Evolutionary conservation across 1,140 invertebrate species (phyloP), one percentile per base, ranked within the genome.

Genomic region (Neocloeon triangulifer): DNA sequence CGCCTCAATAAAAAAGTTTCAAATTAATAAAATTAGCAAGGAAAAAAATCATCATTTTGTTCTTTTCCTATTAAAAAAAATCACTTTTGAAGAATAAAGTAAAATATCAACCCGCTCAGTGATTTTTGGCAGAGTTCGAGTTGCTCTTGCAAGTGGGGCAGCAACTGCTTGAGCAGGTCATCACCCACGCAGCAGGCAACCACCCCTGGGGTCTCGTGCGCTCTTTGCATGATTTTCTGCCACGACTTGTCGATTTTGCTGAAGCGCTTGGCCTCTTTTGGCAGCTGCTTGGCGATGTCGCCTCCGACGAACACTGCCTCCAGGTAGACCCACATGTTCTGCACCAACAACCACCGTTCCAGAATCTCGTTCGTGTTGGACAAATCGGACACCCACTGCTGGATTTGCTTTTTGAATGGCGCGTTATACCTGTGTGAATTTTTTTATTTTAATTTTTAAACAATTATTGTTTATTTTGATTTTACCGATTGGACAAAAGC

Each of bases 321-420:
- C 7, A 97, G 54, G 51, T 96, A 96, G 0, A 95, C 88, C 91
- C 91, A 96, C 69, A 96, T 79, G 50, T 96, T 96, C 55, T 96
- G 91, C 0, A 95, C 89, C 2, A 89, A 62, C 13, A 97, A 59
- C 91, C 91, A 96, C 34, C 86, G 64, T 55, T 95, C 89, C 25
- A 96, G 58, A 41, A 96, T 89, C 54, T 97, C 91, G 48, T 92
- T 92, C 0, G 89, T 94, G 43, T 89, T 94, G 10, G 86, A 86
- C 25, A 97, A 53, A 52, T 96, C 86, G 34, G 73, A 69, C 1
- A 95, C 72, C 89, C 89, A 97, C 42, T 82, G 75, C 49, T 92
- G 85, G 42, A 97, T 95, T 53, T 94, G 80, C 48, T 89, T 92
- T 39, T 84, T 69, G 46, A 95, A 96, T 7, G 89, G 91, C 12